Evolutionary conservation across 2,888 invertebrate genomes (phyloP), one percentile per base, ranked within the genome.

Genomic region (Hydriomena furcata): DNA sequence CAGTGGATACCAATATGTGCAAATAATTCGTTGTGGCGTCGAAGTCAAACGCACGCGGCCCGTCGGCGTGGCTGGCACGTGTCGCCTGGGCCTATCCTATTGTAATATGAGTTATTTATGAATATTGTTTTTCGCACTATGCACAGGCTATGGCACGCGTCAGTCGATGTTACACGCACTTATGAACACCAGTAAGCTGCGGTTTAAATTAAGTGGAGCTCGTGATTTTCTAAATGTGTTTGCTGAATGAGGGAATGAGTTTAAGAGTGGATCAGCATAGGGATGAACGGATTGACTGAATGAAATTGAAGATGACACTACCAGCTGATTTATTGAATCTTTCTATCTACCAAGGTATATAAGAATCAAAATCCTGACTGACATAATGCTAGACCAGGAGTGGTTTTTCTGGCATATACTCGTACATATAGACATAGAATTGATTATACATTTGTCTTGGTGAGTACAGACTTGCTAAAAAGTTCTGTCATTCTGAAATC

Each of bases 51-150:
- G 63, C 79, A 76, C 76, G 76, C 72, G 74, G 51, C 70, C 58
- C 50, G 53, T 51, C 65, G 67, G 13, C 71, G 59, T 48, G 51
- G 24, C 7, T 3, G 75, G 51, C 82, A 73, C 80, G 82, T 79
- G 84, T 50, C 76, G 58, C 27, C 32, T 42, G 35, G 50, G 31
- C 50, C 53, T 50, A 48, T 35, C 42, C 61, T 60, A 79, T 82
- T 84, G 81, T 84, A 76, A 73, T 73, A 70, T 58, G 58, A 68
- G 76, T 85, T 87, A 88, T 88, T 89, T 89, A 89, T 89, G 89
- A 84, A 87, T 85, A 88, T 86, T 79, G 84, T 84, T 79, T 73
- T 68, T 65, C 69, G 63, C 64, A 23, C 37, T 42, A 24, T 43
- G 48, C 68, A 64, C 69, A 63, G 60, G 35, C 36, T 20, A 27